Conservation (phyloP, 35 echinoderm and acorn worm species). For the Diadema setosum region DNA sequence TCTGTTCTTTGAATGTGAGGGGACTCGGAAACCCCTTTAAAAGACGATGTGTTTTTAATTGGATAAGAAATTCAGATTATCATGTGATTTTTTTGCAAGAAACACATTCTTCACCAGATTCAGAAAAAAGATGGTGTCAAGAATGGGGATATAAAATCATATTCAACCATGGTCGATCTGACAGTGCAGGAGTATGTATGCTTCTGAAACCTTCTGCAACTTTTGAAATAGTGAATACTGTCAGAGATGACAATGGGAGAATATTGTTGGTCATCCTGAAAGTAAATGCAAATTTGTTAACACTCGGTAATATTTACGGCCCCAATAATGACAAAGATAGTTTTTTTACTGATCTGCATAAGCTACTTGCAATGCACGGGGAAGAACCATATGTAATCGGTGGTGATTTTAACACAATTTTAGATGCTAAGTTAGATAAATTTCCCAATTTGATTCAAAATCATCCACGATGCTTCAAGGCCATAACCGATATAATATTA, state of each 20-base stretch:
- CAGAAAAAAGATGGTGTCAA: too few relatives aligned
- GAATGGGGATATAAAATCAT: too few relatives aligned
- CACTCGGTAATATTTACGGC: neutral
- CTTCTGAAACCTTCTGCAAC: neutral
- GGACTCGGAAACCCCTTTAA: neutral
- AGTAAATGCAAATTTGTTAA: neutral
- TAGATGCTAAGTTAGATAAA: too few relatives aligned
- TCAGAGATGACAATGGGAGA: neutral
- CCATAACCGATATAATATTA: too few relatives aligned
- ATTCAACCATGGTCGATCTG: neutral
- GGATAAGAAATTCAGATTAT: neutral
- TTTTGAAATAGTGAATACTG: too few relatives aligned
- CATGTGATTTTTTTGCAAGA: neutral
- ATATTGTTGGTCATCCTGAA: neutral
- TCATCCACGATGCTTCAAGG: too few relatives aligned
- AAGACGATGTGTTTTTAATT: neutral
- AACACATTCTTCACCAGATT: neutral
- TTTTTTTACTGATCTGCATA: too few relatives aligned
- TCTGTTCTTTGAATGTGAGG: neutral
- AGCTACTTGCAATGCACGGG: too few relatives aligned
- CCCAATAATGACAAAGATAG: neutral
- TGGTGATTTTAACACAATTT: too few relatives aligned
- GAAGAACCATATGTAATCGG: too few relatives aligned
- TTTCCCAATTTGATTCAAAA: too few relatives aligned
- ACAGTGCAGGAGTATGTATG: neutral